Base-by-base conservation (phyloP, 2,888 invertebrate species). In the Conus canariensis region DNA sequence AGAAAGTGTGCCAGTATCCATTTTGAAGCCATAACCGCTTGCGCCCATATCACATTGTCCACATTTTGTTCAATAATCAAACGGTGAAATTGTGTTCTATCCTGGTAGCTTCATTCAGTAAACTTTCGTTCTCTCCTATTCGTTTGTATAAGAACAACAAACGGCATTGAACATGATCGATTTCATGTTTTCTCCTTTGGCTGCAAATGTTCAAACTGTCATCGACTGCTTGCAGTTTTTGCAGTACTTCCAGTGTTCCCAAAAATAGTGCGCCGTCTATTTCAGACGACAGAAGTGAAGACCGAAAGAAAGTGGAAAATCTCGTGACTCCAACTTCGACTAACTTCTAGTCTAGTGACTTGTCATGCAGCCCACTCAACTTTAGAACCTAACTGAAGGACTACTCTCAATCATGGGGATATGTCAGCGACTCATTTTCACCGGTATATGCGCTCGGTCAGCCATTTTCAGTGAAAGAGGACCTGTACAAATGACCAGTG, bases 101-200 rank as follows among this genome's bases (percentile, higher is more conserved):
- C 58, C 12, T 60, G 85, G 60, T 85, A 60, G 60, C 85, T 85
- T 85, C 19, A 85, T 1, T 14, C 25, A 8, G 14, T 25, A 85
- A 85, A 85, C 85, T 85, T 85, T 85, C 85, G 85, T 85, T 85
- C 85, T 85, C 25, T 59, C 22, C 56, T 45, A 45, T 19, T 82
- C 12, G 58, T 58, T 83, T 83, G 83, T 83, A 9, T 30, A 19
- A 30, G 30, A 12, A 5, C 74, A 74, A 74, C 74, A 14, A 80
- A 80, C 80, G 45, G 45, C 30, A 45, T 56, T 80, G 30, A 14
- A 12, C 45, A 14, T 45, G 14, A 10, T 45, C 56, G 45, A 45
- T 4, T 45, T 45, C 45, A 2, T 45, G 45, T 45, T 45, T 45
- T 45, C 45, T 0, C 45, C 4, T 45, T 4, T 45, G 45, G 45